Evolutionary conservation across 2,797 vertebrate species (phyloP).

Genomic region (Oreochromis mossambicus): DNA sequence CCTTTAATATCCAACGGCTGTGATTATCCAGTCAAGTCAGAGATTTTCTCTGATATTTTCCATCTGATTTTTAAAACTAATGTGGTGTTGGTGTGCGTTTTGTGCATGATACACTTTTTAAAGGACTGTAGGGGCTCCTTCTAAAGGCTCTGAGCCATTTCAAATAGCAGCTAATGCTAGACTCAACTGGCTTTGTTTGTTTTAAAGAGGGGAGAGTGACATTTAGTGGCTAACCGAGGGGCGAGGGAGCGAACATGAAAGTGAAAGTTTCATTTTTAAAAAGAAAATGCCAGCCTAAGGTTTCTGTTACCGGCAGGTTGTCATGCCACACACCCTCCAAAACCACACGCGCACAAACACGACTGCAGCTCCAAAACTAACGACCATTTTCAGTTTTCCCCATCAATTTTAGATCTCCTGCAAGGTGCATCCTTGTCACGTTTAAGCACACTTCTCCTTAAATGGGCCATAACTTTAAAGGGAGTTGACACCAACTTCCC

Average conservation of each 20-base stretch:
- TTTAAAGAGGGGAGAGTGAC: slow-evolving; percentile 68
- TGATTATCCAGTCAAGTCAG: slow-evolving; percentile 67
- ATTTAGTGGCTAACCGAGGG: slow-evolving; percentile 73
- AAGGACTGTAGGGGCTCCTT: slow-evolving; percentile 37
- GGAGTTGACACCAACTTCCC: slow-evolving; percentile 72
- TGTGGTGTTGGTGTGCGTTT: slow-evolving; percentile 52
- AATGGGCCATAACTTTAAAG: slow-evolving; percentile 71
- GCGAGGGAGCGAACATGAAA: slow-evolving; percentile 68
- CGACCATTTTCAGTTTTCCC: slow-evolving; percentile 53
- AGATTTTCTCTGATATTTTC: slow-evolving; percentile 63
- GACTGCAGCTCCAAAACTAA: slow-evolving; percentile 4
- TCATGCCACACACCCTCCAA: slow-evolving; percentile 2
- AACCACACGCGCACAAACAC: background rate
- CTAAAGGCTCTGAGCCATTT: slow-evolving; percentile 60
- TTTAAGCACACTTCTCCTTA: slow-evolving; percentile 66
- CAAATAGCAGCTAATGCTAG: slow-evolving; percentile 68
- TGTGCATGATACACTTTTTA: slow-evolving; percentile 44
- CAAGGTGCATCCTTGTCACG: slow-evolving; percentile 70
- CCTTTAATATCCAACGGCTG: slow-evolving; percentile 61
- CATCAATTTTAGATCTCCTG: slow-evolving; percentile 59
- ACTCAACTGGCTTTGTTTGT: slow-evolving; percentile 70
- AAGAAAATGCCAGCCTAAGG: slow-evolving; percentile 61
- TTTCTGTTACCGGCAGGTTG: slow-evolving; percentile 66
- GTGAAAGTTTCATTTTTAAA: slow-evolving; percentile 66
- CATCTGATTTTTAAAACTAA: slow-evolving; percentile 60